phyloP scores from a whole-genome alignment of 1,140 invertebrate genomes.

The Sarcophaga bullata region DNA sequence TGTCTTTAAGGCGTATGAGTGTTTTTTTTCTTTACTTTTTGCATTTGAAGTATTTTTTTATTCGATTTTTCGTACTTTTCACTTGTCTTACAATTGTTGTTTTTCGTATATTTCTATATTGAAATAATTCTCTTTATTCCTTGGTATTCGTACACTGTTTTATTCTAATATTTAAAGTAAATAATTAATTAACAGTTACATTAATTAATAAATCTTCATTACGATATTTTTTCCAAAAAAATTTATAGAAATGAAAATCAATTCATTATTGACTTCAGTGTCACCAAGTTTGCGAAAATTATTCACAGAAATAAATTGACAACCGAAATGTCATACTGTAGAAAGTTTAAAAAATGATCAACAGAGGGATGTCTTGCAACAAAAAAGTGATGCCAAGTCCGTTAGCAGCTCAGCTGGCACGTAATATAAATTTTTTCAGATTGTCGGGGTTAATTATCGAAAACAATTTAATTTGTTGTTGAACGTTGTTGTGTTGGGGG shows the following conservation, averaged over 20 bases:
- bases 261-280: constrained; percentile 10
- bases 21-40: constrained; percentile 45
- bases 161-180: background rate
- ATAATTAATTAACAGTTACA: background rate
- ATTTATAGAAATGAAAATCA: constrained; percentile 24
- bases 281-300: constrained; percentile 5
- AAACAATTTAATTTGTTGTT: no score
- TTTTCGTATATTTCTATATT: constrained; percentile 38
- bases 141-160: constrained; percentile 1
- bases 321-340: background rate
- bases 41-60: constrained; percentile 32
- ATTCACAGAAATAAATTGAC: background rate
- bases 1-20: constrained; percentile 46
- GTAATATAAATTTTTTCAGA: background rate
- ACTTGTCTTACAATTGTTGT: constrained; percentile 31
- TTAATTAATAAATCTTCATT: constrained; percentile 21
- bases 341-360: background rate
- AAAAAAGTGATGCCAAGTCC: no score
- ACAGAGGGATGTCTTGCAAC: no score
- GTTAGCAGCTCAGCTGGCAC: background rate
- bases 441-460: no score
- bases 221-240: background rate
- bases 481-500: no score
- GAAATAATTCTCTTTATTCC: constrained; percentile 1
- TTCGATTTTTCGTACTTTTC: constrained; percentile 43